Conservation (phyloP, 2,113 vertebrate species). For the Coracopsis vasa region DNA sequence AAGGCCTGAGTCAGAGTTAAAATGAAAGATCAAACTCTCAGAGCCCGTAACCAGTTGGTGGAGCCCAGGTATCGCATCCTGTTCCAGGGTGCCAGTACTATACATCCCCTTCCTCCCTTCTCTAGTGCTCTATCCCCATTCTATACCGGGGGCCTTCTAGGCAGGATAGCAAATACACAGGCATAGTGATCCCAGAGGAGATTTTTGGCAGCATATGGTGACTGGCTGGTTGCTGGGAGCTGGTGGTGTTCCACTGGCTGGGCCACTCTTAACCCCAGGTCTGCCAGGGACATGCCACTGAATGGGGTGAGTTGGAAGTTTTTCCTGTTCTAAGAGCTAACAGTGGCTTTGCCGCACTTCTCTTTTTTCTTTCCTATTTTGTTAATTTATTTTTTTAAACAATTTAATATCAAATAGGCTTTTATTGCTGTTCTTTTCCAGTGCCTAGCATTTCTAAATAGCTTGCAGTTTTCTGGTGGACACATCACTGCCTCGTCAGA, state of each 20-base stretch:
- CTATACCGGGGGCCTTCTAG: not conserved
- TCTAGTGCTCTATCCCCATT: too few relatives aligned
- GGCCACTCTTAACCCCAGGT: not conserved
- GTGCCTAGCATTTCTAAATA: not conserved
- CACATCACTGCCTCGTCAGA: not conserved
- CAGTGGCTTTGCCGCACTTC: not conserved
- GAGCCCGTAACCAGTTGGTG: not conserved
- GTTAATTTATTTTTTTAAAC: fast-evolving
- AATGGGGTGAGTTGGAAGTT: not conserved
- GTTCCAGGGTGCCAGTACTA: fast-evolving
- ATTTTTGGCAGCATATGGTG: not conserved
- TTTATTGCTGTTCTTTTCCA: not conserved
- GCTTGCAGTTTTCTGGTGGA: not conserved
- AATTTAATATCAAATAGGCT: not conserved
- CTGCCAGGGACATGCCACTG: not conserved
- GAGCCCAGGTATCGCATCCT: not conserved
- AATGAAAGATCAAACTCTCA: not conserved
- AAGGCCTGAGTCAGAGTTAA: not conserved
- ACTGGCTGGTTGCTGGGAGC: not conserved
- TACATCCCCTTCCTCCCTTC: not conserved
- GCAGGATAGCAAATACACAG: not conserved
- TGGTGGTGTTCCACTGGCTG: not conserved
- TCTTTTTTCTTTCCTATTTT: too few relatives aligned
- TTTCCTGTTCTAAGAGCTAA: not conserved
- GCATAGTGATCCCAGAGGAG: not conserved